Evolutionary conservation across 2,888 invertebrate genomes (phyloP).

Genomic region (Cloeon dipterum): DNA sequence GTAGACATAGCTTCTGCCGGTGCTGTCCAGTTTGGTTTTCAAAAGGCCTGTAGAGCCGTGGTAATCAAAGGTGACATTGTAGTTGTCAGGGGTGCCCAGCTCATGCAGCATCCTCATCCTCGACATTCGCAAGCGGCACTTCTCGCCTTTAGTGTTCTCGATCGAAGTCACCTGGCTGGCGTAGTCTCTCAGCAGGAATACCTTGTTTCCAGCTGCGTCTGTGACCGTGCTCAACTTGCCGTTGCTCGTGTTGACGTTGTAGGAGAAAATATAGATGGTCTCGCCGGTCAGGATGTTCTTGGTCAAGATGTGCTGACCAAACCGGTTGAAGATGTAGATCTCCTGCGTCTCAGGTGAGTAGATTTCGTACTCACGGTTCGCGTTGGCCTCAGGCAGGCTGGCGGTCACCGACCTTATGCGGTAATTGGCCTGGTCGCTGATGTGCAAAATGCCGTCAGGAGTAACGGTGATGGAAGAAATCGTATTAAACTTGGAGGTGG

Average conservation of each 20-base stretch:
- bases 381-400: conserved; percentile 67
- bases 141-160: conserved; percentile 82
- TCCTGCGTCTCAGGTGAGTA: conserved; percentile 90
- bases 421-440: conserved; percentile 86
- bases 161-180: conserved; percentile 57
- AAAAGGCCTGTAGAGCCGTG: conserved; percentile 74
- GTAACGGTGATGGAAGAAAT: conserved; percentile 83
- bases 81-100: conserved; percentile 76
- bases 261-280: conserved; percentile 79
- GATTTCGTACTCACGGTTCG: conserved; percentile 73
- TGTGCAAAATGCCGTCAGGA: conserved; percentile 82
- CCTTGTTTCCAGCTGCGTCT: conserved; percentile 53
- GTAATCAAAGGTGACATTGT: conserved; percentile 84
- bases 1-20: conserved; percentile 77
- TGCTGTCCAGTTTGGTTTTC: conserved; percentile 70
- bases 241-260: conserved; percentile 90
- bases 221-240: conserved; percentile 85
- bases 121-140: conserved; percentile 75
- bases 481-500: conserved; percentile 83
- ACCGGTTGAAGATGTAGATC: conserved; percentile 77
- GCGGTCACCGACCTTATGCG: conserved; percentile 70
- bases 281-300: conserved; percentile 89
- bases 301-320: conserved; percentile 86
- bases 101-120: conserved; percentile 81
- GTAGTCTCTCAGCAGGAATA: conserved; percentile 21